Base-by-base conservation (phyloP, 1,140 invertebrate genomes). In the Bactericera cockerelli region DNA sequence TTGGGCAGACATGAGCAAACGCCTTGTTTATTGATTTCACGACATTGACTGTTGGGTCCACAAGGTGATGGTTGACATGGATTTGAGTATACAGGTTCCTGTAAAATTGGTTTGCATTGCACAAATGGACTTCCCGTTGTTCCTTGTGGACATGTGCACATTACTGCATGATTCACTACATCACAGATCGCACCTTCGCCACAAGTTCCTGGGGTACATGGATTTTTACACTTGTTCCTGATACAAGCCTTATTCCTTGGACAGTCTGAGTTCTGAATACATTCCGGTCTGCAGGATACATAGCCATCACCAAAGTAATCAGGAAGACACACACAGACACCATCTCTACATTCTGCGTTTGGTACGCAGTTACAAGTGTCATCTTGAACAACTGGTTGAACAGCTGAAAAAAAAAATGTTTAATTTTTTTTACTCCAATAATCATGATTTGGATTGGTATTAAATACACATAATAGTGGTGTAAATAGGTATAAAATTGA, bases 291-390 rank as follows among this genome's bases (percentile, higher is more conserved):
- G 69, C 81, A 83, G 33, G 74, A 74, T 13, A 68, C 63, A 57
- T 76, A 76, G 21, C 28, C 28, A 31, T 61, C 31, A 42, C 76
- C 77, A 63, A 74, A 70, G 64, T 75, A 77, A 59, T 74, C 72
- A 1, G 70, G 67, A 25, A 75, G 60, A 64, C 75, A 77, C 16
- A 69, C 68, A 66, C 82, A 84, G n/a, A 80, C 77, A 1, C 79
- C 81, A 57, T 89, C 86, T 73, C 81, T 79, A 70, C 82, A 84
- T 65, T 84, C 61, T 42, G 87, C 84, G 72, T 89, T 89, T 2
- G 81, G 76, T 38, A 86, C 87, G 68, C 86, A 89, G 65, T 79
- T 76, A 67, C 85, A 88, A 54, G 65, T 26, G 59, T 55, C 55
- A 36, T 65, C 67, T 63, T 64, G 61, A 59, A 63, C 57, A 39